Evolutionary conservation across 2,113 vertebrate genomes (phyloP).

Genomic region (Acanthisitta chloris): DNA sequence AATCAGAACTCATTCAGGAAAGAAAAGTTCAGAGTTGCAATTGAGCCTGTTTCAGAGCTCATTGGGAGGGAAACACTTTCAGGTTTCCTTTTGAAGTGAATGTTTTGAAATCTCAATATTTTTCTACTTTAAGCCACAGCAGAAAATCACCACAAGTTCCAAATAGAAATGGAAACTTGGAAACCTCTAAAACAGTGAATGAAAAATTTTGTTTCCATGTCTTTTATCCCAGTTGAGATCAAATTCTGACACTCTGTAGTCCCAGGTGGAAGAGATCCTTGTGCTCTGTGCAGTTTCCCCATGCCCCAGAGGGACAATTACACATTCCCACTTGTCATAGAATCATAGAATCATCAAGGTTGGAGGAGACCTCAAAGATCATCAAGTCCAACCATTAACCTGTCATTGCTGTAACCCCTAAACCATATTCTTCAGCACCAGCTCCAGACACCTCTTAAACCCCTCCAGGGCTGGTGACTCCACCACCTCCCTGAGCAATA

Average conservation of each 20-base stretch:
- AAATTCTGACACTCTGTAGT: neutral
- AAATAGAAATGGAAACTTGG: neutral
- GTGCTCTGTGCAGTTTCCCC: neutral
- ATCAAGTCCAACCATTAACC: no score
- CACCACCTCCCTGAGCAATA: no score
- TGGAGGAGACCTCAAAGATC: no score
- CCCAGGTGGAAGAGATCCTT: neutral
- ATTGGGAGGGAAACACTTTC: neutral
- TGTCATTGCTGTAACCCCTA: no score
- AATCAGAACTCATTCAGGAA: neutral
- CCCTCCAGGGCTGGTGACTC: no score
- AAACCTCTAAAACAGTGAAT: neutral
- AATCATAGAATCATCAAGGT: no score
- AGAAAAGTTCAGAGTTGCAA: neutral
- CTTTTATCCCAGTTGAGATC: neutral
- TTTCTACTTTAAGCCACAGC: neutral
- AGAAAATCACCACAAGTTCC: neutral
- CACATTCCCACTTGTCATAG: fast-evolving
- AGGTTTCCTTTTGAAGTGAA: neutral
- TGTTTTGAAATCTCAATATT: neutral
- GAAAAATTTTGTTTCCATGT: neutral
- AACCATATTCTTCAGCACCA: no score
- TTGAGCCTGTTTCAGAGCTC: neutral
- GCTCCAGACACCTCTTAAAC: no score
- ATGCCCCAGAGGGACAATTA: neutral